Percentiles rank a stretch among this genome's conserved stretches.
Conservation (phyloP, 37 sponge, comb jelly and placozoan genomes). For the Axinella damicornis region DNA sequence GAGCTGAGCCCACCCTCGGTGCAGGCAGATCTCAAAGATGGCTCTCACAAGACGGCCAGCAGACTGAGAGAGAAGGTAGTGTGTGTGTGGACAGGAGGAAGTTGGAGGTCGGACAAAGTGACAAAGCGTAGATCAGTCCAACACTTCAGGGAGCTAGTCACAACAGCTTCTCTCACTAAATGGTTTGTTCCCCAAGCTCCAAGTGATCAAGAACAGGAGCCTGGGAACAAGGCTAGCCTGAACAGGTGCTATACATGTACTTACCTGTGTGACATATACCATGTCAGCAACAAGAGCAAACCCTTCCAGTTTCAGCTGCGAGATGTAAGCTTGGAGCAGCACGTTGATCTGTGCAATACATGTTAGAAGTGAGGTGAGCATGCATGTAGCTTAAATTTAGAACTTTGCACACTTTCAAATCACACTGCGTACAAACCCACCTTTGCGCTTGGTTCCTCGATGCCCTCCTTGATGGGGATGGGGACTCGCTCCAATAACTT, state of each 20-base stretch:
- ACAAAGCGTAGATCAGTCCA: no score
- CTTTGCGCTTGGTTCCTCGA: slow-evolving; percentile 98
- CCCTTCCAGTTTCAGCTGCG: slow-evolving; percentile 98
- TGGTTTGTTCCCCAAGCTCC: no score
- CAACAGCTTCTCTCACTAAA: no score
- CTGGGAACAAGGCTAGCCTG: no score
- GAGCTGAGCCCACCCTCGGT: slow-evolving; percentile 96
- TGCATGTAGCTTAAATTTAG: neutral
- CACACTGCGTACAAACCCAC: slow-evolving; percentile 42
- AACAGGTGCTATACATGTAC: neutral
- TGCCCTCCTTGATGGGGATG: slow-evolving; percentile 98
- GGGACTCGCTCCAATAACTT: slow-evolving; percentile 96
- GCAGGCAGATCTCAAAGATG: slow-evolving; percentile 94
- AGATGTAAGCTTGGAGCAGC: slow-evolving; percentile 97
- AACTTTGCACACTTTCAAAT: neutral
- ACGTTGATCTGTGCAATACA: slow-evolving; percentile 80
- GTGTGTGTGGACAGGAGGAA: no score
- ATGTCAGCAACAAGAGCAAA: slow-evolving; percentile 98
- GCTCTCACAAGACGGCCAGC: slow-evolving; percentile 97
- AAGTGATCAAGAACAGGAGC: no score
- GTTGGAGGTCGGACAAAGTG: no score
- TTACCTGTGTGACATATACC: slow-evolving; percentile 97
- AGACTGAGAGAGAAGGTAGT: no score
- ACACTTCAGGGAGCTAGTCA: no score
- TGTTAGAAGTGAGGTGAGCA: neutral